phyloP scores from a whole-genome alignment of 2,113 vertebrate species.

The Datnioides undecimradiatus region DNA sequence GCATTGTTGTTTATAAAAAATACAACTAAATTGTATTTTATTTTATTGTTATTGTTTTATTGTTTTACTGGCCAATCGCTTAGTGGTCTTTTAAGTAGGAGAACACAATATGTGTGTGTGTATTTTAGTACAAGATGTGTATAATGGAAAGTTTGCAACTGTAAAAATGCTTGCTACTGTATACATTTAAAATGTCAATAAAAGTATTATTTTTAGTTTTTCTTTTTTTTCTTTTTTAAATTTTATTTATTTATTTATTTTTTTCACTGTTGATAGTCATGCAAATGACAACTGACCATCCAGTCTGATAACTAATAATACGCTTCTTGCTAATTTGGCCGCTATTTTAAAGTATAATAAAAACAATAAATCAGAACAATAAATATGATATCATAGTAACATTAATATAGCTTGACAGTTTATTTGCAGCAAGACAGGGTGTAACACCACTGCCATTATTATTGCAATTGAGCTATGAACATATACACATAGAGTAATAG shows the following conservation, averaged over 20 bases:
- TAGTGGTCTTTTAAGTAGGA: slow-evolving; percentile 1
- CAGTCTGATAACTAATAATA: background rate
- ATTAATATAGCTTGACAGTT: too few relatives aligned
- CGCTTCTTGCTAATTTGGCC: too few relatives aligned
- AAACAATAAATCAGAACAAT: too few relatives aligned
- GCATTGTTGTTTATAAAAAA: too few relatives aligned
- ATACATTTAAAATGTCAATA: slow-evolving; percentile 15
- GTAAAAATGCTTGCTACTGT: slow-evolving; percentile 7
- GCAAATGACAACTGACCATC: too few relatives aligned
- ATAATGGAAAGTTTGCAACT: slow-evolving; percentile 1
- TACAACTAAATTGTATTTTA: background rate
- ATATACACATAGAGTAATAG: too few relatives aligned
- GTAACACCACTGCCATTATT: too few relatives aligned
- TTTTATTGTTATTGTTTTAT: background rate
- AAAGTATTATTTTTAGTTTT: slow-evolving; percentile 4
- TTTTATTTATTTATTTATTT: background rate
- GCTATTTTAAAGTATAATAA: too few relatives aligned
- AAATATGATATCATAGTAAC: too few relatives aligned
- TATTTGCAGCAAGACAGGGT: too few relatives aligned
- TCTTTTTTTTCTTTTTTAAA: background rate
- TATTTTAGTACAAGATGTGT: background rate
- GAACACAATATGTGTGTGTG: background rate
- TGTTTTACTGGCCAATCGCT: background rate
- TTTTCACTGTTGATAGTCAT: background rate
- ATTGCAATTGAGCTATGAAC: too few relatives aligned